A percentile compares a stretch with the other conserved stretches of the same genome.
Evolutionary conservation across 2,797 vertebrate species (phyloP).

Genomic region (Champsocephalus gunnari): DNA sequence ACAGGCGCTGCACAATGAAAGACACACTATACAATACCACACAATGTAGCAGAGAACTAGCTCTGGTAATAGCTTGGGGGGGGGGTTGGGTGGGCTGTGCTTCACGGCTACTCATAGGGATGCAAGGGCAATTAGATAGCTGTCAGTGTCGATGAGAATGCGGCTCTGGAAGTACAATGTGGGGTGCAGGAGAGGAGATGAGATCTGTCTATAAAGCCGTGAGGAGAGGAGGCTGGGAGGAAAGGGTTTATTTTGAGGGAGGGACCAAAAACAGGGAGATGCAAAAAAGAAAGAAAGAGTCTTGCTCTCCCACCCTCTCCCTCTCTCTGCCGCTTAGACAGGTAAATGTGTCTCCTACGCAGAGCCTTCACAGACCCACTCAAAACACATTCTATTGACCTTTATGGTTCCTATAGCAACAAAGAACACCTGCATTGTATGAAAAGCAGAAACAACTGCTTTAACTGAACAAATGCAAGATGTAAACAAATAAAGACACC

Average conservation of each 20-base stretch:
- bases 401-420: constrained; percentile 76
- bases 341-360: constrained; percentile 59
- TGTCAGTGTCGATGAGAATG: constrained; percentile 75
- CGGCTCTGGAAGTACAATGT: constrained; percentile 66
- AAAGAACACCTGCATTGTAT: constrained; percentile 33
- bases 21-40: constrained; percentile 47
- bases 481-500: constrained; percentile 12
- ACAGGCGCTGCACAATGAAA: constrained; percentile 51
- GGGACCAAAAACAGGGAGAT: constrained; percentile 11
- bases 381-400: constrained; percentile 57
- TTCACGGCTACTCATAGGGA: constrained; percentile 73
- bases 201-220: constrained; percentile 70
- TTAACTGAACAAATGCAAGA: constrained; percentile 18
- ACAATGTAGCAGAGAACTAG: constrained; percentile 50
- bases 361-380: constrained; percentile 54
- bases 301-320: background rate
- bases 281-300: constrained; percentile 15
- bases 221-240: background rate
- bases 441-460: constrained; percentile 22
- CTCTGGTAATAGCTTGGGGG: constrained; percentile 58
- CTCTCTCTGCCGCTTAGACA: constrained; percentile 51
- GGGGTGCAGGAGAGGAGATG: constrained; percentile 56
- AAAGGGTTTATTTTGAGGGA: constrained; percentile 7
- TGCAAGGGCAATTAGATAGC: constrained; percentile 79
- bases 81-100: background rate